A percentile compares a stretch with the other conserved stretches of the same genome.
Conservation (phyloP, 1,140 invertebrate genomes). For the Drosophila cardini region DNA sequence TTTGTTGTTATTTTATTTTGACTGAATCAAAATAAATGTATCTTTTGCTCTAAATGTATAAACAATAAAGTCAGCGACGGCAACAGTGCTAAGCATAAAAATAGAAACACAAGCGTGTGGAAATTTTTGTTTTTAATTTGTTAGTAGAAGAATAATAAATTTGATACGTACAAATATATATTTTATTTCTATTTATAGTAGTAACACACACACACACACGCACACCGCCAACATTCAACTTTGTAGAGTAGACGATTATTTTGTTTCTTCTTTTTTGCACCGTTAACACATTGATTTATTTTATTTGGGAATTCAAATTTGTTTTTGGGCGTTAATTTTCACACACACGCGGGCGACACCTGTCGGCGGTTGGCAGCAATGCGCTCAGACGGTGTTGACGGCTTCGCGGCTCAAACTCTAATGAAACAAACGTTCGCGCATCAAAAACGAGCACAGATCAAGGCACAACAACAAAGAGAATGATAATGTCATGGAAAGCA, state of each 20-base stretch:
- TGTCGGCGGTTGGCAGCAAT: conserved; percentile 36
- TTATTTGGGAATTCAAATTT: conserved; percentile 39
- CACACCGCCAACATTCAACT: conserved; percentile 5
- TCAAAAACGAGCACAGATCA: conserved; percentile 59
- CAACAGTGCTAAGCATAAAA: conserved; percentile 45
- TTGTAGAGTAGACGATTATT: conserved; percentile 30
- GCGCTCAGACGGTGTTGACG: conserved; percentile 53
- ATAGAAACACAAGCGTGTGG: conserved; percentile 35
- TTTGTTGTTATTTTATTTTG: conserved; percentile 16
- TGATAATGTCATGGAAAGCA: conserved; percentile 34
- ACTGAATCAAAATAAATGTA: conserved; percentile 15
- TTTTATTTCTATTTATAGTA: conserved; percentile 54
- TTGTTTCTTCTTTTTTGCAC: conserved; percentile 22
- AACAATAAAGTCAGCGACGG: conserved; percentile 26
- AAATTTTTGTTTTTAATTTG: conserved; percentile 5
- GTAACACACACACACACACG: conserved; percentile 20
- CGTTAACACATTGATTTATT: conserved; percentile 31
- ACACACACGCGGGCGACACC: conserved; percentile 50
- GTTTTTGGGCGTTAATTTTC: conserved; percentile 47
- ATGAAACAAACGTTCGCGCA: conserved; percentile 48
- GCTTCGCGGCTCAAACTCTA: conserved; percentile 66
- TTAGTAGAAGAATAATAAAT: conserved; percentile 23
- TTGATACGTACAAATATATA: conserved; percentile 49
- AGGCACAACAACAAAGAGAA: conserved; percentile 42
- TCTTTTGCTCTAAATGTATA: conserved; percentile 32